Evolutionary conservation across 1,140 invertebrate species (phyloP).

Genomic region (Zaprionus davidi): DNA sequence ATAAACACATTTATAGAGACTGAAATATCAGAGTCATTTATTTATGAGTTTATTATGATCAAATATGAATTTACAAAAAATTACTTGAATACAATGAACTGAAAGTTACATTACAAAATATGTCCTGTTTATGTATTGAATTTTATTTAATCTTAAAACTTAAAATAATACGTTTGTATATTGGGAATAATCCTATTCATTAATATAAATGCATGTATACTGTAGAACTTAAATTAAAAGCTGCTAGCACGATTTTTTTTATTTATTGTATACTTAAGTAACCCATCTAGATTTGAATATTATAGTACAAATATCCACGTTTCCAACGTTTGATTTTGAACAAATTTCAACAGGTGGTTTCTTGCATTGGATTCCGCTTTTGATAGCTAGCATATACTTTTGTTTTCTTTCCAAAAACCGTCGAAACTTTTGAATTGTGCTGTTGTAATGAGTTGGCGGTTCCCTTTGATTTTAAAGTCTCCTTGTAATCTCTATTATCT

Average conservation of each 20-base stretch:
- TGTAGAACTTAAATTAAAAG: conserved; percentile 64
- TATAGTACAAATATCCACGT: conserved; percentile 53
- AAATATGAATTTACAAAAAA: conserved; percentile 73
- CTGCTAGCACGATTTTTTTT: conserved; percentile 57
- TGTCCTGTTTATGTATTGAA: conserved; percentile 58
- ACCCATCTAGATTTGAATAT: conserved; percentile 69
- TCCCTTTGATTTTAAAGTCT: conserved; percentile 32
- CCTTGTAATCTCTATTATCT: conserved; percentile 39
- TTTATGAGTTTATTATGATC: conserved; percentile 68
- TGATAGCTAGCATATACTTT: conserved; percentile 53
- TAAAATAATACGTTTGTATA: conserved; percentile 47
- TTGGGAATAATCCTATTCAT: conserved; percentile 60
- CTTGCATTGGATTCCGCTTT: conserved; percentile 69
- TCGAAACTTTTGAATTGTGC: conserved; percentile 49
- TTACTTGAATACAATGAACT: conserved; percentile 62
- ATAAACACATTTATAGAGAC: not conserved
- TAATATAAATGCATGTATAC: conserved; percentile 79
- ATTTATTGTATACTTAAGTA: conserved; percentile 52
- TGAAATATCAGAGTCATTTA: conserved; percentile 29
- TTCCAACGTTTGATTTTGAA: conserved; percentile 43
- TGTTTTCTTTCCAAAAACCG: conserved; percentile 51
- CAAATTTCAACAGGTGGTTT: conserved; percentile 78
- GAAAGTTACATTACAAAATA: conserved; percentile 69
- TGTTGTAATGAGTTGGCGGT: conserved; percentile 27
- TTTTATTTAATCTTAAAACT: conserved; percentile 67